Base-by-base conservation (phyloP, 2,888 invertebrate species). In the Macrosiphum euphorbiae region DNA sequence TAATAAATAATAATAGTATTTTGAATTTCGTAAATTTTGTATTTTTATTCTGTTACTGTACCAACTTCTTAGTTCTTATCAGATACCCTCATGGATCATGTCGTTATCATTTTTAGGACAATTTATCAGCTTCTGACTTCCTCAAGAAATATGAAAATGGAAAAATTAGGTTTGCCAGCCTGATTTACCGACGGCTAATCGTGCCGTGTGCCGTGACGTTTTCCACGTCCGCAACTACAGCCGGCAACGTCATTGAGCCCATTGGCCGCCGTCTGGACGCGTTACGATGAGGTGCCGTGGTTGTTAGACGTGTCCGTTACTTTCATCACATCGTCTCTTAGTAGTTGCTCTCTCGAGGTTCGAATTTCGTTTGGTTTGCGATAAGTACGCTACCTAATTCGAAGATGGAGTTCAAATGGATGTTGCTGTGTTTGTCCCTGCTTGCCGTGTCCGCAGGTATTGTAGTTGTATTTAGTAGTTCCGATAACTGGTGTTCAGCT, bases 191-290 rank as follows among this genome's bases (percentile, higher is more conserved):
- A 90, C 94, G 41, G n/a, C 20, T 52, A 89, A 93, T 90, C 90
- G 41, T 94, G 20, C 50, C 67, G 90, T 94, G 50, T 94, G 50
- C 61, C 67, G 90, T 94, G 94, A 94, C 94, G 90, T 94, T 90
- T 50, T 94, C 94, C 94, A 94, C 94, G 94, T 94, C 94, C 86
- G 20, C 94, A 94, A 44, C 88, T 28, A 90, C 94, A 86, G 90
- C 94, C 94, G 94, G 90, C 94, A 90, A 94, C 94, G 94, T 94
- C 94, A 94, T 87, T 90, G 11, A 61, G 94, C 67, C n/a, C 86
- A 86, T 90, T 86, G 94, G 90, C 58, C 86, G 67, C 28, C 44
- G 90, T 87, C 85, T 67, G 52, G 67, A 87, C 86, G 86, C 90
- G 85, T 28, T n/a, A 90, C 24, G 61, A 90, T 90, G 90, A 10